Conservation (phyloP, 2,113 vertebrate genomes). For the Bambusicola thoracicus region DNA sequence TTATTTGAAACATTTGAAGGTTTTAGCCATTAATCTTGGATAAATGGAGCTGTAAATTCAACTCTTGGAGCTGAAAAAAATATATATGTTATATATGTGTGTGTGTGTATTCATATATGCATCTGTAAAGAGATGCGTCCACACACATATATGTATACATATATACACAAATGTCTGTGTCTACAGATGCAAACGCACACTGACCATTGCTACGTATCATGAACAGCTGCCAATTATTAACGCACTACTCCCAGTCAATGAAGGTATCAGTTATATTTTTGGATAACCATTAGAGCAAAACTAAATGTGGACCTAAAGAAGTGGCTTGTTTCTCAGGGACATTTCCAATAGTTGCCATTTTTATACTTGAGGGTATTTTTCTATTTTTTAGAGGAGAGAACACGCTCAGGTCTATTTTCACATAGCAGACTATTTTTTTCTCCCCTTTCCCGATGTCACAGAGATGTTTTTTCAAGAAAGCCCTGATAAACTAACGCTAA, state of each 20-base stretch:
- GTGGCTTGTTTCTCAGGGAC: neutral
- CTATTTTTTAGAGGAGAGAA: neutral
- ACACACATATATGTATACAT: neutral
- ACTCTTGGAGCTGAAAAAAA: neutral
- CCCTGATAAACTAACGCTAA: constrained; percentile 52
- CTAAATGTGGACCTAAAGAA: neutral
- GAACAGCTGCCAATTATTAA: neutral
- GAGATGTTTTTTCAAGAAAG: constrained; percentile 72
- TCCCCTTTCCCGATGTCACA: neutral
- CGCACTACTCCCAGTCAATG: constrained; percentile 34
- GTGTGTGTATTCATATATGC: neutral
- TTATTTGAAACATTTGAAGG: constrained; percentile 79
- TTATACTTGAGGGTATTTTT: constrained; percentile 4
- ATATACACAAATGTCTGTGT: neutral
- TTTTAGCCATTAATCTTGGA: constrained; percentile 75
- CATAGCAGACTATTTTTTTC: constrained; percentile 51
- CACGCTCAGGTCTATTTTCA: constrained; percentile 14
- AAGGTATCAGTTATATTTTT: neutral
- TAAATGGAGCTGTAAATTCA: constrained; percentile 75
- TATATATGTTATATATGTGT: neutral
- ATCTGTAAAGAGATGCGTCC: neutral
- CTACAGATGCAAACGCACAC: neutral
- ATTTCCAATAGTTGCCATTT: constrained; percentile 28
- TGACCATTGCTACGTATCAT: neutral
- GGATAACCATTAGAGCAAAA: neutral